Evolutionary conservation across 2,888 invertebrate species (phyloP).

Genomic region (Agrotis segetum): DNA sequence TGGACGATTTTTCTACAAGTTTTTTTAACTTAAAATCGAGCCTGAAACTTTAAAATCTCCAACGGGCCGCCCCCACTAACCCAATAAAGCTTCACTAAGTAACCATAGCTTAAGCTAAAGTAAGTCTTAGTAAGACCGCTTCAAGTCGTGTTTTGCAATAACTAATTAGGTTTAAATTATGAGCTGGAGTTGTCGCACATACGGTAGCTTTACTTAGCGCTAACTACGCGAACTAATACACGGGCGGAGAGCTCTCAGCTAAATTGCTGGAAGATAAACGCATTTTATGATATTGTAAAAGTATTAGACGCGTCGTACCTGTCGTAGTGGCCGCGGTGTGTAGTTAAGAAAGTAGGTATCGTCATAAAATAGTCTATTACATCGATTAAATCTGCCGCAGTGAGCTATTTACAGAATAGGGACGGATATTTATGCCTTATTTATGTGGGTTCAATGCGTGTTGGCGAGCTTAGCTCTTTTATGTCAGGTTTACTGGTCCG

Average conservation of each 20-base stretch:
- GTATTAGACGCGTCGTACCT: constrained; percentile 24
- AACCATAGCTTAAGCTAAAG: constrained; percentile 16
- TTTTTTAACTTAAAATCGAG: constrained; percentile 1
- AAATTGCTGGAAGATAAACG: constrained; percentile 42
- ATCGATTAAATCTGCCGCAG: constrained; percentile 44
- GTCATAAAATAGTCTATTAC: constrained; percentile 34
- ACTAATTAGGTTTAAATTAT: constrained; percentile 62
- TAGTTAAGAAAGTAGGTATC: constrained; percentile 3
- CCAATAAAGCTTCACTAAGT: constrained; percentile 25
- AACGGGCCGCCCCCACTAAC: constrained; percentile 2
- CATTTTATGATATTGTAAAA: constrained; percentile 56
- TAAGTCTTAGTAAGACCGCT: constrained; percentile 27
- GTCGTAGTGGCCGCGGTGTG: not conserved
- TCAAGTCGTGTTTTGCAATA: constrained; percentile 56
- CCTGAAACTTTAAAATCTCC: constrained; percentile 10
- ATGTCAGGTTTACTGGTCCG: not conserved
- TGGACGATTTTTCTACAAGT: not conserved
- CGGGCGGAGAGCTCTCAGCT: constrained; percentile 28
- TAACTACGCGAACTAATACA: constrained; percentile 33
- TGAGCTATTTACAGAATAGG: not conserved
- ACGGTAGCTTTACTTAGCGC: constrained; percentile 43
- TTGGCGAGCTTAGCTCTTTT: not conserved
- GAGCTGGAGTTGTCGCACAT: constrained; percentile 49
- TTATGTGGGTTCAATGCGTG: not conserved
- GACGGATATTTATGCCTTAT: not conserved